A percentile compares a stretch with the other conserved stretches of the same genome.
Conservation (phyloP, 2,888 invertebrate species). For the Drepana falcataria region DNA sequence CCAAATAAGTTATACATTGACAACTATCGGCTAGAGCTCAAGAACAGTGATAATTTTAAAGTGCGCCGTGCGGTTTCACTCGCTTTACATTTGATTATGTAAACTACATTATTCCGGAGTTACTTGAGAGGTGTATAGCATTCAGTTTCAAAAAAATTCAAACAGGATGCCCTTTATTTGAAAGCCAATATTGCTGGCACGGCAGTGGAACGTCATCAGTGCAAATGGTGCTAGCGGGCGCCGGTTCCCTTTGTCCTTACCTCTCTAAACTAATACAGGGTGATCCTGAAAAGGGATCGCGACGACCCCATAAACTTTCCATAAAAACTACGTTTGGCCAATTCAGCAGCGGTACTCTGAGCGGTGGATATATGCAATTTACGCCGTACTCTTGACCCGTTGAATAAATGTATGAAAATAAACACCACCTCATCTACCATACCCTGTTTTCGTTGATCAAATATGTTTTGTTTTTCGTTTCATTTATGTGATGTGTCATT, state of each 20-base stretch:
- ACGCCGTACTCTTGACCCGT: constrained; percentile 1
- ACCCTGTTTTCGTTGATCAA: not conserved
- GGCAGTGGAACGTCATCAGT: not conserved
- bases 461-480: not conserved
- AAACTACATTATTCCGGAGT: no score
- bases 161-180: no score
- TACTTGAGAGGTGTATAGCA: no score
- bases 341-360: not conserved
- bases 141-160: no score
- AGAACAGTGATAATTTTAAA: no score
- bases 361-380: constrained; percentile 3
- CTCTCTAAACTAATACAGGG: constrained; percentile 1
- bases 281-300: constrained; percentile 2
- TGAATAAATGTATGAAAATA: constrained; percentile 4
- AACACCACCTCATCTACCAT: not conserved
- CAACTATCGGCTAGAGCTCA: no score
- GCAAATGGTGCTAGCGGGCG: not conserved
- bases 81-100: no score
- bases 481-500: not conserved
- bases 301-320: constrained; percentile 3
- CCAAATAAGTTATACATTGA: no score
- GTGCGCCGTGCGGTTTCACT: no score
- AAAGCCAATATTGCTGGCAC: no score
- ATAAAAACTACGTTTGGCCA: constrained; percentile 3
- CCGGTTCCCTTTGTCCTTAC: constrained; percentile 1